These are phyloP conservation scores for Dynastes maya DNA, from an alignment of 2,888 invertebrate species.

Conservation along the genomic window DNA sequence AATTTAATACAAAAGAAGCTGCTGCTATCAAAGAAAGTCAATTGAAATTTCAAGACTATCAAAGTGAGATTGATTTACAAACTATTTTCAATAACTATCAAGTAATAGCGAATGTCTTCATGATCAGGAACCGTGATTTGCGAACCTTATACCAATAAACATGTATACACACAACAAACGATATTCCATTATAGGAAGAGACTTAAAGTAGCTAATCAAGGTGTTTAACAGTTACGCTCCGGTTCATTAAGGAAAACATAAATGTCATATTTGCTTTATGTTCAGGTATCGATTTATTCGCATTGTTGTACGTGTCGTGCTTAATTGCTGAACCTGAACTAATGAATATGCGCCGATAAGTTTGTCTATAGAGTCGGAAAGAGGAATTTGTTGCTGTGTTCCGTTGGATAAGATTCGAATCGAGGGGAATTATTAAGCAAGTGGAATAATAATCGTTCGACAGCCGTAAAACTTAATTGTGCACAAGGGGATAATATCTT, in stretches of 20 bases:
- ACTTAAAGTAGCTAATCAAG: neutral
- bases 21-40: too few species aligned
- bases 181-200: too few species aligned
- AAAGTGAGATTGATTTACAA: too few species aligned
- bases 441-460: conserved; percentile 45
- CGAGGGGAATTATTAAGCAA: conserved; percentile 50
- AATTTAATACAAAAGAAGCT: too few species aligned
- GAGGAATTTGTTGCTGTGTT: conserved; percentile 41
- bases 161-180: neutral
- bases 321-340: conserved; percentile 35
- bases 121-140: too few species aligned
- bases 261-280: conserved; percentile 11
- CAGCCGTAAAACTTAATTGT: conserved; percentile 63
- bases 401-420: conserved; percentile 17
- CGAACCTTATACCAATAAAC: too few species aligned
- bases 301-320: neutral
- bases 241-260: neutral
- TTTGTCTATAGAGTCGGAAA: conserved; percentile 26
- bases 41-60: too few species aligned
- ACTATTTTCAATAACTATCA: too few species aligned
- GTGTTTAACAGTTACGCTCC: neutral
- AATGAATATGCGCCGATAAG: conserved; percentile 47
- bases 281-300: neutral
- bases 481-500: conserved; percentile 56
- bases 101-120: too few species aligned